Conservation (phyloP, 2,797 vertebrate genomes). For the Oceanodroma leucorhoa region DNA sequence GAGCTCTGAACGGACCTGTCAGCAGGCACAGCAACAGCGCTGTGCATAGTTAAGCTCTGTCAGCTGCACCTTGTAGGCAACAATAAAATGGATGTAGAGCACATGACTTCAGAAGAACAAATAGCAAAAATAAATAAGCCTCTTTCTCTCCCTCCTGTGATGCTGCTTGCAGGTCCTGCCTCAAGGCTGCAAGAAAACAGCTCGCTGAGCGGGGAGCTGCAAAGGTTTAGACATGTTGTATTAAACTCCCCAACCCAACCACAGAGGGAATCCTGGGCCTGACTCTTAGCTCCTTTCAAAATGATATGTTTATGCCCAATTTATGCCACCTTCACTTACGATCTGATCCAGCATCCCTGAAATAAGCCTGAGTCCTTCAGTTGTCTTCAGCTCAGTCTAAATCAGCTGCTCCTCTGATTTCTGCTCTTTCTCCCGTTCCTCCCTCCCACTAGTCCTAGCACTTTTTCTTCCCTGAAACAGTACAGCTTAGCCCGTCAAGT, state of each 20-base stretch:
- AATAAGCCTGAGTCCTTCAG: not conserved
- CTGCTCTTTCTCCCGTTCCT: not conserved
- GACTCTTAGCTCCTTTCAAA: not conserved
- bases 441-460: not conserved
- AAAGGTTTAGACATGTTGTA: not conserved
- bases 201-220: not conserved
- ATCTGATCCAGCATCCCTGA: not conserved
- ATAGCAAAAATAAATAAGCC: constrained; percentile 42
- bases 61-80: not conserved
- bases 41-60: not conserved
- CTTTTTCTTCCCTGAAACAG: not conserved
- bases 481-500: not conserved
- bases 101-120: constrained; percentile 43
- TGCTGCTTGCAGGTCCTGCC: constrained; percentile 1
- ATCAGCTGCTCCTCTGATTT: not conserved
- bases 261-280: not conserved
- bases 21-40: not conserved
- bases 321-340: not conserved
- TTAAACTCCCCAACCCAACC: not conserved
- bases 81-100: constrained; percentile 32
- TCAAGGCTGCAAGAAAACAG: not conserved
- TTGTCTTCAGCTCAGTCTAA: not conserved
- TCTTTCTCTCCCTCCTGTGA: not conserved
- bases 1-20: fast-evolving
- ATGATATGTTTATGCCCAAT: not conserved